Base-by-base conservation (phyloP, 2,113 vertebrate species). In the Podarcis cretensis region DNA sequence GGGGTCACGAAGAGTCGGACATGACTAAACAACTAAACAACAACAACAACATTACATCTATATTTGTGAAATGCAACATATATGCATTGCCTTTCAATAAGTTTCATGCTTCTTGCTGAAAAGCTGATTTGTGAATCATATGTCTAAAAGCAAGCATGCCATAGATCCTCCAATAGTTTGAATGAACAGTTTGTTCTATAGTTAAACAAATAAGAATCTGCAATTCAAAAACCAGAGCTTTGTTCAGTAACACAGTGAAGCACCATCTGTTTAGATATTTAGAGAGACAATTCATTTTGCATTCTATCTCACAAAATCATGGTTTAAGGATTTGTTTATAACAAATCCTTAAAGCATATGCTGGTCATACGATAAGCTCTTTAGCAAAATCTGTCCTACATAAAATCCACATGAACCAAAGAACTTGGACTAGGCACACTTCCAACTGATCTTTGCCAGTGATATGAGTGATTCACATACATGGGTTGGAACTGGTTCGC, bases 261-360 rank as follows among this genome's bases (percentile, higher is more conserved):
- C 81, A 91, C 87, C 87, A 90, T 94, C 90, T 93, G 90, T 77
- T 91, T 93, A 88, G 80, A 43, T 6, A 84, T 93, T 91, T 84
- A 84, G 66, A 89, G 83, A 43, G 87, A 94, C 81, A 43, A 79
- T 73, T 87, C 7, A 78, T 88, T 93, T 92, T 91, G 80, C 75
- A 5, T 69, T 88, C 65, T 68, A 35, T 93, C 82, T 95, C 86
- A 23, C 89, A 88, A 81, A 85, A 66, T 73, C 43, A 81, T 68
- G 75, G 8, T 84, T 86, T 83, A 84, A 89, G 35, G 3, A 27
- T 37, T 93, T 57, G 43, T 90, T 87, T 92, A 66, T 65, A 92
- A 93, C 40, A 84, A 84, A 84, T 84, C 82, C 68, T 73, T 84
- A 32, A 84, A 84, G 40, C 82, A 73, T 57, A 57, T 74, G 83